phyloP scores from a whole-genome alignment of 2,113 vertebrate species.

The Acanthochromis polyacanthus region DNA sequence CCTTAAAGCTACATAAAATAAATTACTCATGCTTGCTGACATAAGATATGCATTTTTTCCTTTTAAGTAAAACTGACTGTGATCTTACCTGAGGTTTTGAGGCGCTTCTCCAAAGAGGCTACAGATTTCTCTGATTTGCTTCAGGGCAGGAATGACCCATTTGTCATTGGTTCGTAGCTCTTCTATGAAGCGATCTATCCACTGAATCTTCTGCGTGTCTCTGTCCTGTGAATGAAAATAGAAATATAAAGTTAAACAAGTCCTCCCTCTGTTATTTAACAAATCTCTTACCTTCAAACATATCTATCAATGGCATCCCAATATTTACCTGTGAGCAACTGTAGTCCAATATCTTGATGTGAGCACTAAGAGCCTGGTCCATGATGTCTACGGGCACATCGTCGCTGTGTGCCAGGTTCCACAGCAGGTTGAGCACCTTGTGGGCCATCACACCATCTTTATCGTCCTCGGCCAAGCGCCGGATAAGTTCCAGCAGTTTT shows the following conservation, averaged over 20 bases:
- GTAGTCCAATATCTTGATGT: slow-evolving; percentile 99
- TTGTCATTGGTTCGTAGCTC: slow-evolving; percentile 99
- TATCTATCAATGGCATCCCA: background rate
- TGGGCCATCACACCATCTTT: slow-evolving; percentile 99
- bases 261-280: background rate
- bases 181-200: slow-evolving; percentile 99
- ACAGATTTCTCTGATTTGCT: slow-evolving; percentile 99
- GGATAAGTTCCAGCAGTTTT: slow-evolving; percentile 97
- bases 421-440: slow-evolving; percentile 97
- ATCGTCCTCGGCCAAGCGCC: slow-evolving; percentile 98
- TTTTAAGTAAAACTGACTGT: background rate
- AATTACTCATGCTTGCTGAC: slow-evolving; percentile 2
- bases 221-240: slow-evolving; percentile 88
- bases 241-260: background rate
- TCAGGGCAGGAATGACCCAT: slow-evolving; percentile 99
- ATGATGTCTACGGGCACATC: slow-evolving; percentile 99
- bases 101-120: slow-evolving; percentile 99
- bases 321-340: slow-evolving; percentile 96
- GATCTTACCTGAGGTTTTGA: slow-evolving; percentile 95
- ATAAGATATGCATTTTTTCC: background rate
- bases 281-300: background rate
- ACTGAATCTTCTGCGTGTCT: slow-evolving; percentile 99
- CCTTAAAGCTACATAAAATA: background rate
- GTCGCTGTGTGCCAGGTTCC: slow-evolving; percentile 99
- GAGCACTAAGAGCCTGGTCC: slow-evolving; percentile 98